A percentile compares a stretch with the other conserved stretches of the same genome.
Conservation (phyloP, 2,113 vertebrate genomes). For the Trinectes maculatus region DNA sequence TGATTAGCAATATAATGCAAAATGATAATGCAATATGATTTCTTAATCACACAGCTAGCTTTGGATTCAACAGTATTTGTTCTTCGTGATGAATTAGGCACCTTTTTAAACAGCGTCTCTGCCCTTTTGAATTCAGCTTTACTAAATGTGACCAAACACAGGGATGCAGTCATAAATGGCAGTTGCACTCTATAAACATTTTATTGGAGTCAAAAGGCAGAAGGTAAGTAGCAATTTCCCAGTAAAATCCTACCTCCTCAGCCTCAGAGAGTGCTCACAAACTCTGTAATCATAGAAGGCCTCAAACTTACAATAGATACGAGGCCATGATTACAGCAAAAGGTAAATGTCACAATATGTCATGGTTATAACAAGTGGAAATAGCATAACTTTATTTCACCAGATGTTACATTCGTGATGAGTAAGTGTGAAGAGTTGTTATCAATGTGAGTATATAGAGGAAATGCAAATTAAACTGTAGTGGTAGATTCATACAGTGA, state of each 20-base stretch:
- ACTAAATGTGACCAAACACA: constrained; percentile 30
- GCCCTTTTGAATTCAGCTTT: constrained; percentile 12
- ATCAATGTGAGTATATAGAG: not conserved
- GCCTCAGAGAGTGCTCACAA: constrained; percentile 45
- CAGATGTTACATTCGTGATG: not conserved
- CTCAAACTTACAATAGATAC: constrained; percentile 18
- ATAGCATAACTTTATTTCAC: not conserved
- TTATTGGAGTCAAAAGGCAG: constrained; percentile 53
- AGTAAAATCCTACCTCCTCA: constrained; percentile 16
- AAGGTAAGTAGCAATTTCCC: constrained; percentile 54
- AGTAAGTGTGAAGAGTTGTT: constrained; percentile 3
- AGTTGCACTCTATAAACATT: constrained; percentile 46
- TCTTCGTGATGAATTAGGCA: too few relatives aligned
- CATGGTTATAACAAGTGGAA: not conserved
- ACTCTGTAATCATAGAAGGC: constrained; percentile 54
- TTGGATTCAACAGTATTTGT: too few relatives aligned
- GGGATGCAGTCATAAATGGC: constrained; percentile 31
- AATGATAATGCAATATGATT: too few relatives aligned
- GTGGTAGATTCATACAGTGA: not conserved
- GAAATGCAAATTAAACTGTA: not conserved
- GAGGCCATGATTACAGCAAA: constrained; percentile 27
- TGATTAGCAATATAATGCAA: too few relatives aligned
- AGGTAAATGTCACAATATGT: not conserved
- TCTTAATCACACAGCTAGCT: too few relatives aligned
- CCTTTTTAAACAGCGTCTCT: constrained; percentile 5